These are phyloP conservation scores for Carapus acus DNA, from an alignment of 2,797 vertebrate species.

Conservation along the genomic window DNA sequence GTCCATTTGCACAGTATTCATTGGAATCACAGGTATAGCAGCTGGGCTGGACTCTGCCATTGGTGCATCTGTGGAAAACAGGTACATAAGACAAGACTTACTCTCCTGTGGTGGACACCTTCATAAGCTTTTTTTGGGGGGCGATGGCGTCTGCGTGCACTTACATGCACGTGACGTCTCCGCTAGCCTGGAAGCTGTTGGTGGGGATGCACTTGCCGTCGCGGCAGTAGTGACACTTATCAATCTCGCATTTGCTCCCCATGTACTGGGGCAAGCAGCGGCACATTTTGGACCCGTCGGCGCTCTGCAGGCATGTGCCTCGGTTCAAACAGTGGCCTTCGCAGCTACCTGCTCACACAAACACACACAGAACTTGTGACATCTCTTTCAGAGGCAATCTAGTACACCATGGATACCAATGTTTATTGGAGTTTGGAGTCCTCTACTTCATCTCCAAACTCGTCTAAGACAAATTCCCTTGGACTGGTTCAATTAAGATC, in stretches of 20 bases:
- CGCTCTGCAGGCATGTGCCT: constrained; percentile 79
- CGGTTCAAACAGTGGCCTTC: constrained; percentile 81
- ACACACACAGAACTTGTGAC: constrained; percentile 10
- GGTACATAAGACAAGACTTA: not conserved
- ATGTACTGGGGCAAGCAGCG: constrained; percentile 79
- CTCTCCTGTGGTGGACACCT: too few relatives aligned
- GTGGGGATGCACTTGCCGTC: constrained; percentile 76
- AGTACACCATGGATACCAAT: too few relatives aligned
- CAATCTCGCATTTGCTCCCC: constrained; percentile 79
- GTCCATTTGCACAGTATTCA: constrained; percentile 85
- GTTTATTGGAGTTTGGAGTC: too few relatives aligned
- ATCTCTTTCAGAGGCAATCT: too few relatives aligned
- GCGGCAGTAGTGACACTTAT: constrained; percentile 83
- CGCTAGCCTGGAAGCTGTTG: constrained; percentile 66
- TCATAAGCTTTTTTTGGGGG: not conserved
- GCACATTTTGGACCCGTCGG: constrained; percentile 74
- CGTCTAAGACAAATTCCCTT: too few relatives aligned
- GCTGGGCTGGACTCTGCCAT: constrained; percentile 79
- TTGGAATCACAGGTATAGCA: constrained; percentile 83
- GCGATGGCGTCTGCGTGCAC: not conserved
- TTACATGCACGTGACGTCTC: constrained; percentile 86
- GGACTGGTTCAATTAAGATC: too few relatives aligned
- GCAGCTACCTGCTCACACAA: constrained; percentile 76
- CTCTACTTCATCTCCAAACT: too few relatives aligned
- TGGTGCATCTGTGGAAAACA: constrained; percentile 72